Percentiles rank a stretch among this genome's conserved stretches.
Conservation (phyloP, 2,113 vertebrate species). For the Riparia riparia region DNA sequence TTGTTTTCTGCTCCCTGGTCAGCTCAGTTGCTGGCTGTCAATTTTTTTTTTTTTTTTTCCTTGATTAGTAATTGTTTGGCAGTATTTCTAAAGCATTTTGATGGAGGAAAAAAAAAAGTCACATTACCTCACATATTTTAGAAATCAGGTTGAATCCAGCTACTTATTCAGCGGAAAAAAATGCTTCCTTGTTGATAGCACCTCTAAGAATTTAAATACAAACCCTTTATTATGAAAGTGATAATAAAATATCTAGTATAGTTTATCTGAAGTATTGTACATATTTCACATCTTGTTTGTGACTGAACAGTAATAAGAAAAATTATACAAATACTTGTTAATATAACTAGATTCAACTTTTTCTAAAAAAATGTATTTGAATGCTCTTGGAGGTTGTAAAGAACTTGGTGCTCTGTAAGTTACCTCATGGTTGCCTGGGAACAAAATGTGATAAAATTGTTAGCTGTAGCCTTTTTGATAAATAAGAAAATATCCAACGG, state of each 20-base stretch:
- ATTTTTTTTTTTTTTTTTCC: not conserved
- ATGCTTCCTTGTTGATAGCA: slow-evolving; percentile 11
- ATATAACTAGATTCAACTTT: not conserved
- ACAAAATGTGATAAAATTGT: not conserved
- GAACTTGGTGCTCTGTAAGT: not conserved
- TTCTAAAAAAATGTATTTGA: not conserved
- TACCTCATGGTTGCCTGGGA: not conserved
- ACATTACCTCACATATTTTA: not conserved
- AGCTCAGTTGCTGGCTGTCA: not conserved
- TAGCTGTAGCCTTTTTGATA: not conserved
- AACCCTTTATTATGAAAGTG: not conserved
- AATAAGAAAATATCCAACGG: not conserved
- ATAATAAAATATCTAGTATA: not conserved
- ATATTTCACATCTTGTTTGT: not conserved
- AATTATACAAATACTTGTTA: not conserved
- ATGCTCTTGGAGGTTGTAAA: not conserved
- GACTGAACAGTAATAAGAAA: not conserved
- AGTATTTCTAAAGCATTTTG: slow-evolving; percentile 12
- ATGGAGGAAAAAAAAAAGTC: not conserved
- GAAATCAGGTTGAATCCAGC: slow-evolving; percentile 31
- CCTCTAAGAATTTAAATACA: not conserved
- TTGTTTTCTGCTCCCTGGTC: slow-evolving; percentile 25
- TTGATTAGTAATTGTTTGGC: not conserved
- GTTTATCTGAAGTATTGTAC: not conserved
- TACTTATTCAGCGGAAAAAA: slow-evolving; percentile 2